These are phyloP conservation scores for Heterohyrax brucei DNA, from an alignment of 2,797 vertebrate genomes.

Conservation along the genomic window DNA sequence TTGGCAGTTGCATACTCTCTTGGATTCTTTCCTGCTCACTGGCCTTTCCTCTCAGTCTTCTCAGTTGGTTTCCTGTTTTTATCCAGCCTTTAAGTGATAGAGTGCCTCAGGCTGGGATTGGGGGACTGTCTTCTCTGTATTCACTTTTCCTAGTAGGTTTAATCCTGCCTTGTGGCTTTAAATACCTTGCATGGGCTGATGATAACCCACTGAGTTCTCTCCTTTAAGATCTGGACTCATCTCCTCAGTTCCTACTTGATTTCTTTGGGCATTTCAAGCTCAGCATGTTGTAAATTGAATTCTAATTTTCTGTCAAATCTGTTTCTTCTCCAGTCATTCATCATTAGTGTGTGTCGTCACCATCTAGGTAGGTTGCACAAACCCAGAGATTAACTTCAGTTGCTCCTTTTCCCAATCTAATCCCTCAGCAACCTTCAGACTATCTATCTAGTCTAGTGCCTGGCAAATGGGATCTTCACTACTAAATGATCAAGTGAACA, in stretches of 20 bases:
- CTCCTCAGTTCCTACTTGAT: not conserved
- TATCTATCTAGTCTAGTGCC: not conserved
- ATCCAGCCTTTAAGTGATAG: not conserved
- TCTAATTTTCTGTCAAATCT: not conserved
- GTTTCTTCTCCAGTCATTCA: not conserved
- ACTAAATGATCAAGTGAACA: not conserved
- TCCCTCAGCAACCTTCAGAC: not conserved
- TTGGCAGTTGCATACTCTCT: not conserved
- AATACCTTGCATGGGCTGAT: not conserved
- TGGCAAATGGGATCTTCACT: not conserved
- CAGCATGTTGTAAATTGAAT: not conserved
- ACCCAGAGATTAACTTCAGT: not conserved
- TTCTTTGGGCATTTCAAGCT: not conserved
- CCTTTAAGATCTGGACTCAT: not conserved
- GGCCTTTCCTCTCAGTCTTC: not conserved
- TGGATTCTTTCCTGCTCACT: not conserved
- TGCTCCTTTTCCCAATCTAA: not conserved
- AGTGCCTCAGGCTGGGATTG: not conserved
- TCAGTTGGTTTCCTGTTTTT: not conserved
- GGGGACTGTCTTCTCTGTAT: not conserved
- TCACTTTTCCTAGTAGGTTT: not conserved
- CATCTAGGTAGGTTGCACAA: not conserved
- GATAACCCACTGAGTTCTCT: not conserved
- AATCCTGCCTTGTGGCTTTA: not conserved
- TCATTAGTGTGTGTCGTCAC: not conserved